Evolutionary conservation across 1,140 invertebrate genomes (phyloP).

Genomic region (Drosophila micromelanica): DNA sequence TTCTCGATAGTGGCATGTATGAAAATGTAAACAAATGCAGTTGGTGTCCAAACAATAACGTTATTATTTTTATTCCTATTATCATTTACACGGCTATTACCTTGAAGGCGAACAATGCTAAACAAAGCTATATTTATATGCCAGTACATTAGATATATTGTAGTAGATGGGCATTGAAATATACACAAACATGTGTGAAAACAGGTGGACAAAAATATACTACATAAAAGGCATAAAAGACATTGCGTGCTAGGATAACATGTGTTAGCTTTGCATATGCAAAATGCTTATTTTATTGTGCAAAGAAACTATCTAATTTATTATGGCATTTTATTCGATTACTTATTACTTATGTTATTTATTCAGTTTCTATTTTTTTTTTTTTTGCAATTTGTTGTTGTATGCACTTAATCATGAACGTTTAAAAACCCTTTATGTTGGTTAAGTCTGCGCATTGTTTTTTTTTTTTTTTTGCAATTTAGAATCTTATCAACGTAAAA

Average conservation of each 20-base stretch:
- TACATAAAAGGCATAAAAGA: background rate
- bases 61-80: constrained; percentile 15
- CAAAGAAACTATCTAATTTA: too few species aligned
- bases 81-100: background rate
- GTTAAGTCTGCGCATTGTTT: background rate
- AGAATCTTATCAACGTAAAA: constrained; percentile 25
- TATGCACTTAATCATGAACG: too few species aligned
- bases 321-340: too few species aligned
- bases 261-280: background rate
- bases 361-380: too few species aligned
- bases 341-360: too few species aligned
- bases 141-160: constrained; percentile 4
- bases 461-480: background rate
- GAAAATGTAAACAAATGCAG: constrained; percentile 74
- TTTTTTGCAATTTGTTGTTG: too few species aligned
- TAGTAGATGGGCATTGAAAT: constrained; percentile 16
- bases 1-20: constrained; percentile 33
- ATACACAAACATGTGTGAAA: background rate
- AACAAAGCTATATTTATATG: constrained; percentile 7
- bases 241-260: constrained; percentile 9
- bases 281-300: too few species aligned
- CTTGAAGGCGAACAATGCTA: constrained; percentile 5
- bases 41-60: constrained; percentile 25
- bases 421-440: too few species aligned
- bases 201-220: background rate